Base-by-base conservation (phyloP, 2,113 vertebrate species). In the Ctenodactylus gundi region DNA sequence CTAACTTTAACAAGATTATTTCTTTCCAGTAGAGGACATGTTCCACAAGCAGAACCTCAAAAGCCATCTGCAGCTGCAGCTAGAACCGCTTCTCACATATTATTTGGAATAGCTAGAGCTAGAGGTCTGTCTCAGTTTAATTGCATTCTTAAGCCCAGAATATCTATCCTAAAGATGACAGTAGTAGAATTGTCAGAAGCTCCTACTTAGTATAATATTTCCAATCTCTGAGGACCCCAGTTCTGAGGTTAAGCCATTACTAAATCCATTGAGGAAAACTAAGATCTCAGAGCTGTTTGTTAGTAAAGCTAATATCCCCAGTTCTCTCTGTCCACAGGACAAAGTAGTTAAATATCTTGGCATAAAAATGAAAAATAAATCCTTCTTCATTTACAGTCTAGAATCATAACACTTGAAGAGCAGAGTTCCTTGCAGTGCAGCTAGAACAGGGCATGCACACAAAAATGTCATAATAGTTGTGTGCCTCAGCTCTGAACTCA, bases 221-320 rank as follows among this genome's bases (percentile, higher is more conserved):
- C 41, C 5, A 65, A 49, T 60, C 70, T 60, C 55, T 36, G 51
- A 91, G 46, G 39, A 94, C 88, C 89, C 95, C 27, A 84, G 17
- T 67, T 94, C 65, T 88, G 82, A 9, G 78, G 64, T 46, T 80
- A 51, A 51, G 67, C 44, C 39, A 41, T 95, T 51, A 73, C 64
- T 25, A 57, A 49, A 41, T 91, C 18, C 25, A 7, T 51, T 92
- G 65, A 94, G 51, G 49, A 55, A 89, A 91, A 76, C 86, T 62
- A 53, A 75, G 85, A 44, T 91, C 58, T 70, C 27, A 84, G 85
- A 36, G 3, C 21, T 87, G 2, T 31, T 44, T 90, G 0, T 88
- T 76, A 93, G 10, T 58, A 15, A 75, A 15, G 41, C 67, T 80
- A 55, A 93, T 93, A 95, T 92, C 31, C 95, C 92, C 4, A 49